phyloP scores from a whole-genome alignment of 2,797 vertebrate species.

The Spea hammondii region DNA sequence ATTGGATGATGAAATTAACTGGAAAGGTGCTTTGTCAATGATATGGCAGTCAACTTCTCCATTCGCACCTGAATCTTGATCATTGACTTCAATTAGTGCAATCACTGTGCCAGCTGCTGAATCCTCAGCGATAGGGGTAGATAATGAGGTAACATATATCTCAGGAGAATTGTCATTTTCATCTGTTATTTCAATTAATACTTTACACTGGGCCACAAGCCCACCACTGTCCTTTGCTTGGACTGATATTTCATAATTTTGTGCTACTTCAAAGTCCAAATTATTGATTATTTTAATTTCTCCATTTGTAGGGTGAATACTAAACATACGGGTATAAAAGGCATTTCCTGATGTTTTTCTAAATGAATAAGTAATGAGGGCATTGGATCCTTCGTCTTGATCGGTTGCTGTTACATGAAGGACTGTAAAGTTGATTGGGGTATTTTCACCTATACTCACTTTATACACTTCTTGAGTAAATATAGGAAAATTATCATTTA shows the following conservation, averaged over 20 bases:
- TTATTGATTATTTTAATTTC: slow-evolving; percentile 17
- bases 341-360: neutral
- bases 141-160: neutral
- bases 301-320: slow-evolving; percentile 9
- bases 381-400: slow-evolving; percentile 81
- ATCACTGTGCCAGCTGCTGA: neutral
- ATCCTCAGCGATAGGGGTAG: neutral
- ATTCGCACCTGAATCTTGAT: slow-evolving; percentile 4
- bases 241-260: slow-evolving; percentile 18
- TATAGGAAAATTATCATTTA: slow-evolving; percentile 88
- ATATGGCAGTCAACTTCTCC: slow-evolving; percentile 15
- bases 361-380: slow-evolving; percentile 81
- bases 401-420: slow-evolving; percentile 86
- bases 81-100: slow-evolving; percentile 7
- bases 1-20: neutral
- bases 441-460: slow-evolving; percentile 82
- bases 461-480: slow-evolving; percentile 78
- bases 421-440: slow-evolving; percentile 77
- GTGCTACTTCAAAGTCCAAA: slow-evolving; percentile 17
- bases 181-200: slow-evolving; percentile 7
- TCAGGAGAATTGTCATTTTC: slow-evolving; percentile 19
- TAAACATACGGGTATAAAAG: neutral
- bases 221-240: slow-evolving; percentile 12
- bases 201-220: neutral
- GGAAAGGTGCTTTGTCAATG: neutral